Conservation (phyloP, 2,113 vertebrate species). For the Rhombomys opimus region DNA sequence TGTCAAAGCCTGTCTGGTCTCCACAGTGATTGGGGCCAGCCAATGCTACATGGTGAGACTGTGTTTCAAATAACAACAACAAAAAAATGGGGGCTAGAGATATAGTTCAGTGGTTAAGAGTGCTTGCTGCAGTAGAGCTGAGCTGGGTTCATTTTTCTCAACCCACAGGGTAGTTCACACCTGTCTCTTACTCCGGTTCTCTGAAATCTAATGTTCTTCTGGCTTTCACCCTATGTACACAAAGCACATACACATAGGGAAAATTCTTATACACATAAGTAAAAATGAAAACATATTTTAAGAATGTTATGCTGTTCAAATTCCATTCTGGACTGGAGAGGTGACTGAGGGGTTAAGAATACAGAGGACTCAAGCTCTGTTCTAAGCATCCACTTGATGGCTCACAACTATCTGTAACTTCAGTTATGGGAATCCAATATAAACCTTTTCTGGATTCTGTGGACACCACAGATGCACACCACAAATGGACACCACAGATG, state of each 20-base stretch:
- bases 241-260: background rate
- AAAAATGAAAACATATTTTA: background rate
- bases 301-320: background rate
- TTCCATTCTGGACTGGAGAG: background rate
- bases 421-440: no score
- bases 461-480: background rate
- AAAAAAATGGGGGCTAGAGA: background rate
- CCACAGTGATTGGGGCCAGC: background rate
- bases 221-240: background rate
- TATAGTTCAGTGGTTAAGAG: background rate
- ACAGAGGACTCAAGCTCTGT: background rate
- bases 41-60: background rate
- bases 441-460: background rate
- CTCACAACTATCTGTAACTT: background rate
- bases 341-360: background rate
- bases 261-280: background rate
- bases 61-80: background rate
- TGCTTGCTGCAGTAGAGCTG: background rate
- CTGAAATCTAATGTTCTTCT: background rate
- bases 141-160: background rate
- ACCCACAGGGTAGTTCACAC: background rate
- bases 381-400: background rate
- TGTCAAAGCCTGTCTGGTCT: background rate
- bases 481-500: no score
- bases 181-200: background rate